These are phyloP conservation scores for Drosophila putrida DNA, from an alignment of 2,888 invertebrate genomes.

Conservation along the genomic window DNA sequence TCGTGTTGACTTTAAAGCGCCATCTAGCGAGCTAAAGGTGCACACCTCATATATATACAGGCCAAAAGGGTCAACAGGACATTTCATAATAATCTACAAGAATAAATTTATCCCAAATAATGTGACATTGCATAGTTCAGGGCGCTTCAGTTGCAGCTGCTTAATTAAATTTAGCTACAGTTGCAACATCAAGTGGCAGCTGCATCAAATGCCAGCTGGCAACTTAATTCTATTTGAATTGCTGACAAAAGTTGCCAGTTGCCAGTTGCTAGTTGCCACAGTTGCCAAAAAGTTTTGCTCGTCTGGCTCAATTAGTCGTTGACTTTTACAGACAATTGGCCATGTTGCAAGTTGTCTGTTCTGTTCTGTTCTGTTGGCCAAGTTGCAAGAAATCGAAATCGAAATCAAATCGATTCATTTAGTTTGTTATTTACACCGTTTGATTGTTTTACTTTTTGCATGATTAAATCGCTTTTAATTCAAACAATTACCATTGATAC, in stretches of 20 bases:
- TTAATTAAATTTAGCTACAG: conserved; percentile 59
- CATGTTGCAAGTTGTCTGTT: conserved; percentile 40
- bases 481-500: conserved; percentile 19
- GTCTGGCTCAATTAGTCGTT: conserved; percentile 50
- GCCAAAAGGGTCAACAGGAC: neutral
- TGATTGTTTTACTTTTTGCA: conserved; percentile 34
- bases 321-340: conserved; percentile 47
- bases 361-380: no score
- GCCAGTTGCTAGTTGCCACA: conserved; percentile 18
- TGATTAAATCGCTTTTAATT: conserved; percentile 32
- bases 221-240: conserved; percentile 51
- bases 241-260: conserved; percentile 50
- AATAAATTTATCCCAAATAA: conserved; percentile 9
- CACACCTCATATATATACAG: no score
- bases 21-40: neutral
- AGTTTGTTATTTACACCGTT: conserved; percentile 21
- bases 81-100: no score
- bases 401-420: conserved; percentile 20
- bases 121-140: conserved; percentile 48
- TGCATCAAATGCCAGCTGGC: conserved; percentile 3
- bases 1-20: conserved; percentile 4
- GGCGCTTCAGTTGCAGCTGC: conserved; percentile 39
- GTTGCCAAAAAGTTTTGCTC: conserved; percentile 30
- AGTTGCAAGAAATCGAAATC: conserved; percentile 8
- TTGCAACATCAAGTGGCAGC: conserved; percentile 13